Percentiles rank a stretch among this genome's conserved stretches.
These are phyloP conservation scores for Carposina sasakii DNA, from an alignment of 1,140 invertebrate species.

Conservation along the genomic window DNA sequence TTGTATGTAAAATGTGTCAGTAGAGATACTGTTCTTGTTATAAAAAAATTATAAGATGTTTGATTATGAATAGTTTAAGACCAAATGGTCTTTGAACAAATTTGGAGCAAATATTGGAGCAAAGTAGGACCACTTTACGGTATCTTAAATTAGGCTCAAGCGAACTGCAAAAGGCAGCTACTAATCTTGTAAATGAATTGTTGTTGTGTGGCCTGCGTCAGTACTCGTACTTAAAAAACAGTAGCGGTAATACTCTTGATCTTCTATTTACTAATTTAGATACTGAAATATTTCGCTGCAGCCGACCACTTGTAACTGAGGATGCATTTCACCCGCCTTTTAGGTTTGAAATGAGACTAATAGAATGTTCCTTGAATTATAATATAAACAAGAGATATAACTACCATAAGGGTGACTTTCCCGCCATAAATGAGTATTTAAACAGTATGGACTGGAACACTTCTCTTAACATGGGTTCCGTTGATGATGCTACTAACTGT, in stretches of 20 bases:
- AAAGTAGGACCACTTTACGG: no score
- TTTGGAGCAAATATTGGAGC: no score
- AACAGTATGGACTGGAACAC: neutral
- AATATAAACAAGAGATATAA: neutral
- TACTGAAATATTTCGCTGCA: neutral
- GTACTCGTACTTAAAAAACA: neutral
- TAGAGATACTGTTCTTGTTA: no score
- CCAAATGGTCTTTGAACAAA: no score
- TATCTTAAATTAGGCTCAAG: no score
- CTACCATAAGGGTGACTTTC: neutral
- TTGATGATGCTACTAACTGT: neutral
- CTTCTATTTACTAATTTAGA: neutral
- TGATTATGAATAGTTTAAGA: no score
- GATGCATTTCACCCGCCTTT: neutral
- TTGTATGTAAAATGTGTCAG: no score
- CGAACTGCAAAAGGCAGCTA: neutral
- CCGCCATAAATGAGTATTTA: neutral
- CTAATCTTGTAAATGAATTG: neutral
- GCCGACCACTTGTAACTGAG: neutral
- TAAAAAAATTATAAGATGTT: no score
- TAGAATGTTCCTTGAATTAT: neutral
- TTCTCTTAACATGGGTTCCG: neutral
- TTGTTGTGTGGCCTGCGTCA: neutral
- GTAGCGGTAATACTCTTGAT: neutral
- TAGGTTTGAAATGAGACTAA: neutral